Conservation (phyloP, 2,797 vertebrate genomes). For the Rhabdomys pumilio region DNA sequence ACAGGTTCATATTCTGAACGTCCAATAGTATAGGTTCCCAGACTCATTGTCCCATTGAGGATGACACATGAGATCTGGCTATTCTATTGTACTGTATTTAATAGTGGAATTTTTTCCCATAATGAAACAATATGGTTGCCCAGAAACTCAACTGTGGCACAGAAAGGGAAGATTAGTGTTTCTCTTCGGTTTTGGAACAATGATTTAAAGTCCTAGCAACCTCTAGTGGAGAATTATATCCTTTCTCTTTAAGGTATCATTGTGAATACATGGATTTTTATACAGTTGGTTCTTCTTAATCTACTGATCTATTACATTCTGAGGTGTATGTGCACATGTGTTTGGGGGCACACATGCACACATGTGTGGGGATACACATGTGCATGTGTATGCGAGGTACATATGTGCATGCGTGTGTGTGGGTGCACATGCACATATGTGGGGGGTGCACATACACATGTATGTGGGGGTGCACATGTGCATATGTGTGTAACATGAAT, state of each 20-base stretch:
- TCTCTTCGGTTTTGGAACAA: background rate
- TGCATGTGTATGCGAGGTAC: too few species aligned
- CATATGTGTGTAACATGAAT: too few species aligned
- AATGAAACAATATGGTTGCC: background rate
- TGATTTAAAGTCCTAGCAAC: background rate
- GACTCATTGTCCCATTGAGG: background rate
- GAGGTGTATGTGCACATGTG: background rate
- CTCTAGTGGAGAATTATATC: background rate
- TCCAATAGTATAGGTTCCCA: background rate
- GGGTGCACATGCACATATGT: background rate
- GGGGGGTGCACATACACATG: too few species aligned
- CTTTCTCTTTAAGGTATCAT: background rate
- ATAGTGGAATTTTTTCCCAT: background rate
- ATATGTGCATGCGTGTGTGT: background rate
- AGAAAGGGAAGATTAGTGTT: background rate
- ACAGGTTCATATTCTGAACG: background rate
- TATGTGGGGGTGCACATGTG: too few species aligned
- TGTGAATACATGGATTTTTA: background rate
- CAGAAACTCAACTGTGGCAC: background rate
- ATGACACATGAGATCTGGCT: background rate
- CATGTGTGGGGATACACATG: too few species aligned
- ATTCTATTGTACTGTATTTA: conserved; percentile 11
- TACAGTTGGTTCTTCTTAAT: background rate
- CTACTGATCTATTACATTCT: background rate
- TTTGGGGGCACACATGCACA: background rate